Percentiles rank a stretch among this genome's conserved stretches.
phyloP scores from a whole-genome alignment of 2,797 vertebrate genomes.

The Scolopax bukidnonensis region DNA sequence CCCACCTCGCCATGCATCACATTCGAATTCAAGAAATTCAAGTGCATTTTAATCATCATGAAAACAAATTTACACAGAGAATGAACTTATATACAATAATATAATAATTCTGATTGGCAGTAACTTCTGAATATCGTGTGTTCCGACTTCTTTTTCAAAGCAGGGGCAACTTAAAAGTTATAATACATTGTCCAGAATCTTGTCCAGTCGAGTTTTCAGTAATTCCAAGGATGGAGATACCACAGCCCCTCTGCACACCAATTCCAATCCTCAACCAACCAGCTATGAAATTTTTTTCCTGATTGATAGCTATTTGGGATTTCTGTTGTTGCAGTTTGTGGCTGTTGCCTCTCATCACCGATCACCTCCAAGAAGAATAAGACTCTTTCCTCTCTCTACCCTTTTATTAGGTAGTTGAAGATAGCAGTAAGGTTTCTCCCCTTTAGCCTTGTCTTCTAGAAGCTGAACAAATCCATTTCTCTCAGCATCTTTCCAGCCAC shows the following conservation, averaged over 20 bases:
- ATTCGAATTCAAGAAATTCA: background rate
- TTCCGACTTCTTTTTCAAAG: background rate
- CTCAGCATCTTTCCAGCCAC: background rate
- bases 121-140: background rate
- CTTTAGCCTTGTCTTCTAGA: background rate
- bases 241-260: background rate
- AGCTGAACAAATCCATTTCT: background rate
- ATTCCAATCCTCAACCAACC: background rate
- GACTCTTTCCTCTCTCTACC: background rate
- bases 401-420: background rate
- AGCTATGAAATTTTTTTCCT: background rate
- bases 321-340: background rate
- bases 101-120: background rate
- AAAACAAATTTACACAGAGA: background rate
- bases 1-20: background rate
- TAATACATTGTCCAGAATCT: background rate
- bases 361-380: background rate
- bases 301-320: background rate
- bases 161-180: background rate
- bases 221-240: background rate
- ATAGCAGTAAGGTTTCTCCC: background rate
- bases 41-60: background rate
- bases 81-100: background rate
- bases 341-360: background rate
- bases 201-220: background rate